Conservation (phyloP, 2,113 vertebrate species). For the Camelus bactrianus region DNA sequence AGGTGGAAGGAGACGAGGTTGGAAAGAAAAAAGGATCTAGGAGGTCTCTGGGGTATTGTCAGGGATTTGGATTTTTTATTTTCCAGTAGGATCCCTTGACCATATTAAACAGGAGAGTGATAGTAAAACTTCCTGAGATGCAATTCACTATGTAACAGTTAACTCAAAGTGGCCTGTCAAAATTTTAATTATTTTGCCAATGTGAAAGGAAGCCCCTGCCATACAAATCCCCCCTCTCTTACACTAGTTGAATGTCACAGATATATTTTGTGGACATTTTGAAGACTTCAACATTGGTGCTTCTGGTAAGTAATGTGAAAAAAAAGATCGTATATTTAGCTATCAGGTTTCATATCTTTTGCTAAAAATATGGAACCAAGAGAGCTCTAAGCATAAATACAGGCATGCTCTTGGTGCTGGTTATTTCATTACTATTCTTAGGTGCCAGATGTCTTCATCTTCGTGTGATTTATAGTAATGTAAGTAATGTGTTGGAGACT, state of each 20-base stretch:
- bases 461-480: slow-evolving; percentile 89
- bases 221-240: background rate
- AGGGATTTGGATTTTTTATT: background rate
- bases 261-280: slow-evolving; percentile 52
- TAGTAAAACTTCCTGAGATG: background rate
- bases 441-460: slow-evolving; percentile 87
- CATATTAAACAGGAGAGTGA: background rate
- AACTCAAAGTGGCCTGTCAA: background rate
- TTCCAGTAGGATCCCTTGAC: background rate
- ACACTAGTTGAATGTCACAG: background rate
- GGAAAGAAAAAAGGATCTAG: background rate
- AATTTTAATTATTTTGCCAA: slow-evolving; percentile 56
- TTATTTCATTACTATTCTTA: slow-evolving; percentile 86
- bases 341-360: slow-evolving; percentile 66
- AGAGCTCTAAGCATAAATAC: slow-evolving; percentile 78
- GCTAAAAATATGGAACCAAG: slow-evolving; percentile 78
- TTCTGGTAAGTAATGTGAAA: slow-evolving; percentile 58
- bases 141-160: background rate
- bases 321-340: slow-evolving; percentile 62
- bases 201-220: background rate
- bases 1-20: background rate
- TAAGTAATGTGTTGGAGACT: slow-evolving; percentile 88
- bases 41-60: background rate
- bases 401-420: slow-evolving; percentile 76
- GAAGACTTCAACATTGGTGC: slow-evolving; percentile 27